These are phyloP conservation scores for Hetaerina titia DNA, from an alignment of 2,888 invertebrate species.

Conservation along the genomic window DNA sequence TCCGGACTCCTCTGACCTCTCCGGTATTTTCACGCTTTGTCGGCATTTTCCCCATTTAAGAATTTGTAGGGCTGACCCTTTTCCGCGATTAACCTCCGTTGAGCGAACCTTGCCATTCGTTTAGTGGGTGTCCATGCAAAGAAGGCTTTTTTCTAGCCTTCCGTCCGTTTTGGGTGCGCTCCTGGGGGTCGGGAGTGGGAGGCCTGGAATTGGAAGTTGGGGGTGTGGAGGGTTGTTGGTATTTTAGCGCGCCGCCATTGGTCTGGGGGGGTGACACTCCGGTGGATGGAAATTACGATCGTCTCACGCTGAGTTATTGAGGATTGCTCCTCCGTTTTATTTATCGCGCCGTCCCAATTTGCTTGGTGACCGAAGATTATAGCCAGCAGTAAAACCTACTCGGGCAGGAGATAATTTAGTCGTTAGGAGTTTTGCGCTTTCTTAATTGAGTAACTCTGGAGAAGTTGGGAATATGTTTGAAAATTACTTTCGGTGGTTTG, in stretches of 20 bases:
- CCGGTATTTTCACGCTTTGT: conserved; percentile 62
- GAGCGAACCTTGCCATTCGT: conserved; percentile 59
- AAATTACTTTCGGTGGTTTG: neutral
- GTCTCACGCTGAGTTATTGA: conserved; percentile 44
- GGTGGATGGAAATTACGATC: conserved; percentile 38
- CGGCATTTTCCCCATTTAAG: conserved; percentile 55
- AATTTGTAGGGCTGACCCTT: conserved; percentile 51
- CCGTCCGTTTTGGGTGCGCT: neutral
- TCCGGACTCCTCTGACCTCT: conserved; percentile 6
- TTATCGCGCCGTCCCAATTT: conserved; percentile 32
- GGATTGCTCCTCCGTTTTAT: conserved; percentile 24
- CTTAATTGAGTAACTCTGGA: conserved; percentile 35
- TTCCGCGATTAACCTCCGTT: conserved; percentile 51
- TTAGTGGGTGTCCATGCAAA: conserved; percentile 65
- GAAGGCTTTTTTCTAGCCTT: conserved; percentile 50
- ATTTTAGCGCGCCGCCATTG: conserved; percentile 20
- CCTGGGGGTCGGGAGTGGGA: neutral
- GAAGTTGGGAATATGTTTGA: neutral
- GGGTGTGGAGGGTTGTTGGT: neutral
- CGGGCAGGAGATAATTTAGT: conserved; percentile 22
- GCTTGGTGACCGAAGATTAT: conserved; percentile 39
- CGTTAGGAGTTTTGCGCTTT: conserved; percentile 30
- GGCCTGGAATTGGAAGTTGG: neutral
- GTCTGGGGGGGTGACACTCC: neutral
- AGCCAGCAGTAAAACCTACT: conserved; percentile 23